Evolutionary conservation across 30 jellyfish, hydroid and myxozoan genomes (phyloP).

Genomic region (Sanderia malayensis): DNA sequence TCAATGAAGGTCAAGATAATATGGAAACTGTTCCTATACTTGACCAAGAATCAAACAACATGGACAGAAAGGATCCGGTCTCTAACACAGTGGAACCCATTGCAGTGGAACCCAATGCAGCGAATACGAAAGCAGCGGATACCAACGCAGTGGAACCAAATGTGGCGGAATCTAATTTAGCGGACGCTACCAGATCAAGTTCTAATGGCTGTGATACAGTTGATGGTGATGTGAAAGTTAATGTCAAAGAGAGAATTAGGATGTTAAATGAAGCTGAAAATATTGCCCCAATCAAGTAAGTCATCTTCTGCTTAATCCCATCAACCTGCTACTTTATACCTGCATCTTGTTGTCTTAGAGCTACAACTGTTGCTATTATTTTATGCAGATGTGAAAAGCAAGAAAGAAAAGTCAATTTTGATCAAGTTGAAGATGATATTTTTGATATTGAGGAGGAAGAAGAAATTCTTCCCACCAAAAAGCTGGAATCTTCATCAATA

Average conservation of each 20-base stretch:
- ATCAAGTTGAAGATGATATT: background rate
- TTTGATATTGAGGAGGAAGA: constrained; percentile 33
- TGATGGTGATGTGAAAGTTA: background rate
- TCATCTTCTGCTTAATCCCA: too few species aligned
- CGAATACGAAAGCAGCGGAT: background rate
- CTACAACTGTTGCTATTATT: too few species aligned
- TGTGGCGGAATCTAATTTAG: background rate
- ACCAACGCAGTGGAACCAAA: background rate
- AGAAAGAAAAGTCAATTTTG: too few species aligned
- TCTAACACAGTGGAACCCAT: background rate
- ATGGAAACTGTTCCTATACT: too few species aligned
- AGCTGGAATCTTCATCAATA: constrained; percentile 19
- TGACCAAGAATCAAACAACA: too few species aligned
- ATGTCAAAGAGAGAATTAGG: background rate
- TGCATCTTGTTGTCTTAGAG: too few species aligned
- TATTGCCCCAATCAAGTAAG: too few species aligned
- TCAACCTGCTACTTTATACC: too few species aligned
- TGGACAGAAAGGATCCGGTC: too few species aligned
- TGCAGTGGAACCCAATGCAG: background rate
- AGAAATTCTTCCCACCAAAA: constrained; percentile 35
- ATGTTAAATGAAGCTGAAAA: background rate
- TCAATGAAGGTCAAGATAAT: too few species aligned
- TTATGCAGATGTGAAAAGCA: too few species aligned
- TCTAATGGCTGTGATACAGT: background rate
- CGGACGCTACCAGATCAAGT: background rate